A percentile compares a stretch with the other conserved stretches of the same genome.
Evolutionary conservation across 2,888 invertebrate species (phyloP).

Genomic region (Leptarthrus brevirostris): DNA sequence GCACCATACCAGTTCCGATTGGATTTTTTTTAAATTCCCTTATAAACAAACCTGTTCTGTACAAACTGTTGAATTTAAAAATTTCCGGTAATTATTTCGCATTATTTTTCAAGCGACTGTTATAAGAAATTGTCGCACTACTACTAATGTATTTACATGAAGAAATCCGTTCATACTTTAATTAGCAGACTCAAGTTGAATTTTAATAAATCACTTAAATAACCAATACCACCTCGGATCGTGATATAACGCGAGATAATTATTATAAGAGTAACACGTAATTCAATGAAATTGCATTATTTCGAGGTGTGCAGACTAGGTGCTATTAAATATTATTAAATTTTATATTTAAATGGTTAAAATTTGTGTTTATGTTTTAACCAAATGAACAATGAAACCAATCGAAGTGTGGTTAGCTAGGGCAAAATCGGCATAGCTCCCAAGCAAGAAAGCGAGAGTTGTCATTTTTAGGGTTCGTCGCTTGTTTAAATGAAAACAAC

Average conservation of each 20-base stretch:
- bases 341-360: constrained; percentile 45
- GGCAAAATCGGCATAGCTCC: not conserved
- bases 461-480: constrained; percentile 29
- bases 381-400: constrained; percentile 30
- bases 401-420: not conserved
- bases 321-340: constrained; percentile 47
- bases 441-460: not conserved
- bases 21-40: too few relatives aligned
- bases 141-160: too few relatives aligned
- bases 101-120: constrained; percentile 19
- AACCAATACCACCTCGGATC: constrained; percentile 3
- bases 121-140: not conserved
- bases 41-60: too few relatives aligned
- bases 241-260: constrained; percentile 44
- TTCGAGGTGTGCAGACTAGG: constrained; percentile 19
- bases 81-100: not conserved
- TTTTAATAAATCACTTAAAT: not conserved
- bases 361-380: constrained; percentile 1
- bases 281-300: constrained; percentile 23
- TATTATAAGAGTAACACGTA: constrained; percentile 31
- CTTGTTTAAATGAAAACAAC: not conserved
- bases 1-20: too few relatives aligned
- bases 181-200: not conserved
- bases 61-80: too few relatives aligned
- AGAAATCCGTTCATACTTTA: too few relatives aligned